A percentile compares a stretch with the other conserved stretches of the same genome.
Evolutionary conservation across 2,888 invertebrate species (phyloP).

Genomic region (Argyresthia goedartella): DNA sequence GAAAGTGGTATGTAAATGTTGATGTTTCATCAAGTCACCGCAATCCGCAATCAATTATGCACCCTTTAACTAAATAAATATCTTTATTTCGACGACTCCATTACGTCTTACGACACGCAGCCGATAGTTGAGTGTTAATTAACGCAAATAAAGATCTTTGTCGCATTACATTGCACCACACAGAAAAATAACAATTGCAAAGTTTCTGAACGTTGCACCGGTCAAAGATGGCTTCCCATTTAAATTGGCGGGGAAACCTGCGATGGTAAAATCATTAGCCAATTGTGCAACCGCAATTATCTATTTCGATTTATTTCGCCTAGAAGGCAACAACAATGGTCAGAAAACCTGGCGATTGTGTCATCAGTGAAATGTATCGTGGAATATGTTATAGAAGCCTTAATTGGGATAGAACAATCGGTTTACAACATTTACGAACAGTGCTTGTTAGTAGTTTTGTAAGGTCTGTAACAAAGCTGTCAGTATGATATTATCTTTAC

Average conservation of each 20-base stretch:
- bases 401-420: constrained; percentile 32
- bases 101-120: too few relatives aligned
- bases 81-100: too few relatives aligned
- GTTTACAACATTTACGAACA: constrained; percentile 34
- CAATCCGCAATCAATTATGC: too few relatives aligned
- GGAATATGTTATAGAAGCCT: constrained; percentile 1
- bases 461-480: neutral
- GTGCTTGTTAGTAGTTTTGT: neutral
- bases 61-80: too few relatives aligned
- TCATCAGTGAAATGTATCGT: constrained; percentile 3
- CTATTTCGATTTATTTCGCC: neutral
- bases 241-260: constrained; percentile 39
- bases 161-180: too few relatives aligned
- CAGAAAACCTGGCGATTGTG: constrained; percentile 19
- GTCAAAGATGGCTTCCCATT: constrained; percentile 10
- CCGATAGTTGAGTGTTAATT: too few relatives aligned
- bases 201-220: too few relatives aligned
- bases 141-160: too few relatives aligned
- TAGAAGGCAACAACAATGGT: constrained; percentile 40
- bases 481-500: neutral
- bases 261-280: constrained; percentile 64
- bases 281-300: constrained; percentile 37
- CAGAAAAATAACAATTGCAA: too few relatives aligned
- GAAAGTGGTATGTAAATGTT: too few relatives aligned
- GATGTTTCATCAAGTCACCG: too few relatives aligned